A percentile compares a stretch with the other conserved stretches of the same genome.
phyloP scores from a whole-genome alignment of 2,113 vertebrate genomes.

The Megalops atlanticus region DNA sequence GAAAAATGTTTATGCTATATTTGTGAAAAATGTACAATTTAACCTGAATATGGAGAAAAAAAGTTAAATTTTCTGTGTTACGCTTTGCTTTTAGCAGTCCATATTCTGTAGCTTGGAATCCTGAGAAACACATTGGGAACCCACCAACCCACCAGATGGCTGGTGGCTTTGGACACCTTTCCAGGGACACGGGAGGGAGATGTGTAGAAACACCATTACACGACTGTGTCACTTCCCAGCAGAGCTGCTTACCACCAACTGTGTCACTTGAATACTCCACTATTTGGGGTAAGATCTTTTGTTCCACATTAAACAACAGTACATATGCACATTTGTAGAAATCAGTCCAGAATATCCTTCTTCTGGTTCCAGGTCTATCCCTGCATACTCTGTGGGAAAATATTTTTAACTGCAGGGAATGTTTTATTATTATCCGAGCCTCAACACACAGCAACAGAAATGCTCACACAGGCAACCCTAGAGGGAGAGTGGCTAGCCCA shows the following conservation, averaged over 20 bases:
- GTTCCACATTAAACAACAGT: not conserved
- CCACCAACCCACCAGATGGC: too few relatives aligned
- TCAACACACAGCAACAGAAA: not conserved
- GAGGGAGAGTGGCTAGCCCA: not conserved
- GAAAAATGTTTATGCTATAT: too few relatives aligned
- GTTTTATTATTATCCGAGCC: too few relatives aligned
- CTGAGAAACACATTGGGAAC: too few relatives aligned
- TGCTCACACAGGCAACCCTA: not conserved
- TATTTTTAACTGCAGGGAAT: not conserved
- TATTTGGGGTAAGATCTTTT: not conserved
- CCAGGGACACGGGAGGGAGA: not conserved
- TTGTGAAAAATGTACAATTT: too few relatives aligned
- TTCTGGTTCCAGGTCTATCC: not conserved
- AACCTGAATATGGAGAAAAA: too few relatives aligned
- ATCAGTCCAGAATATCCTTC: not conserved
- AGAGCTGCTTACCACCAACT: not conserved
- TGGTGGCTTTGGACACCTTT: not conserved
- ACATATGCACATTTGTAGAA: not conserved
- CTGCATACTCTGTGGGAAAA: not conserved
- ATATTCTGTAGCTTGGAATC: too few relatives aligned
- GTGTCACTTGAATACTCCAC: not conserved
- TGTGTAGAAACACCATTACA: not conserved
- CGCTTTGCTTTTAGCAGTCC: too few relatives aligned
- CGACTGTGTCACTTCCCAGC: not conserved
- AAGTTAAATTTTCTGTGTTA: too few relatives aligned